Conservation (phyloP, 2,797 vertebrate genomes). For the Melanotaenia pygmaea region DNA sequence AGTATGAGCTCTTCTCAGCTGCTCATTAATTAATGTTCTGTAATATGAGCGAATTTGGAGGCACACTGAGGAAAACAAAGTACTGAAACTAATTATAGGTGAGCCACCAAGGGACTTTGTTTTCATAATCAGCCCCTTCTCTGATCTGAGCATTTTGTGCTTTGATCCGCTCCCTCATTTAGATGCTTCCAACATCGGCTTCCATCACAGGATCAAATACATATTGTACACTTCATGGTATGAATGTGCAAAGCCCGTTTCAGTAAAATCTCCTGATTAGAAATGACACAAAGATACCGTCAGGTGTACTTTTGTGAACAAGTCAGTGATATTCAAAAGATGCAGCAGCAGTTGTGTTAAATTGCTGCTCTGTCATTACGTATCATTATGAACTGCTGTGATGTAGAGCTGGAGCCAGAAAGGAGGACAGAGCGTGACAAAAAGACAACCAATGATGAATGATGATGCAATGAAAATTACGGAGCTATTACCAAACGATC, state of each 20-base stretch:
- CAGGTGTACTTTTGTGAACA: slow-evolving; percentile 17
- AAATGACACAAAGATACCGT: slow-evolving; percentile 17
- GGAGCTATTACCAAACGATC: slow-evolving; percentile 49
- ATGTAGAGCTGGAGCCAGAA: slow-evolving; percentile 43
- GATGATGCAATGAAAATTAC: slow-evolving; percentile 56
- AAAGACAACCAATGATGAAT: slow-evolving; percentile 55
- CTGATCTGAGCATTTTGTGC: slow-evolving; percentile 25
- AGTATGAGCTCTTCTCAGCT: slow-evolving; percentile 38
- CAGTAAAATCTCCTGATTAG: background rate
- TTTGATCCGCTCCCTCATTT: slow-evolving; percentile 38
- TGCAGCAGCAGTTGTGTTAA: slow-evolving; percentile 6
- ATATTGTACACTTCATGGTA: background rate
- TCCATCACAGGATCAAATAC: slow-evolving; percentile 10
- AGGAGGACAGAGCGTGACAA: slow-evolving; percentile 37
- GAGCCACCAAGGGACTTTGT: slow-evolving; percentile 41
- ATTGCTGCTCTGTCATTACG: slow-evolving; percentile 27
- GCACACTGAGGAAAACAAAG: slow-evolving; percentile 41
- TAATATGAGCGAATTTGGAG: slow-evolving; percentile 40
- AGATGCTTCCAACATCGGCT: slow-evolving; percentile 2
- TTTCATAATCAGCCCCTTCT: slow-evolving; percentile 54
- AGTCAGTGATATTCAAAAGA: slow-evolving; percentile 27
- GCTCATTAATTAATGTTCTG: slow-evolving; percentile 48
- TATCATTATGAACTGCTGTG: slow-evolving; percentile 32
- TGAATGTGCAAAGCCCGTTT: slow-evolving; percentile 8
- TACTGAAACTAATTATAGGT: slow-evolving; percentile 52